These are phyloP conservation scores for Philotrypesis tridentata DNA, from an alignment of 1,140 invertebrate species.

Conservation along the genomic window DNA sequence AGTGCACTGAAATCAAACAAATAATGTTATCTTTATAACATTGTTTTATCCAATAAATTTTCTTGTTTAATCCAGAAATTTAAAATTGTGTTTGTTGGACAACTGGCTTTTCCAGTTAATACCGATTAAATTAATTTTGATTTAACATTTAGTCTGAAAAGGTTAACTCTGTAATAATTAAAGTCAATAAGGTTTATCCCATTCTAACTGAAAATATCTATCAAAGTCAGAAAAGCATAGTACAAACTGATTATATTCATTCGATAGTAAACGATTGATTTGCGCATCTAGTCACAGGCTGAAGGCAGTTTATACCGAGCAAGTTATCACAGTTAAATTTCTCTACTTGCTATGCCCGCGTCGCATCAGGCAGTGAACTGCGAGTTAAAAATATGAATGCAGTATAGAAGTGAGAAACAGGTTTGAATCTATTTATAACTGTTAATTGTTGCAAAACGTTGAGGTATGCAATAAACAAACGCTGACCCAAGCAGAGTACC, in stretches of 20 bases:
- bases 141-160: no score
- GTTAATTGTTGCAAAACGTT: not conserved
- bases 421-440: not conserved
- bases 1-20: slow-evolving; percentile 60
- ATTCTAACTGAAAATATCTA: no score
- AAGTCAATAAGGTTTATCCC: no score
- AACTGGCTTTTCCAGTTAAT: not conserved
- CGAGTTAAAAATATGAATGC: not conserved
- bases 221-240: no score
- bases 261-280: not conserved
- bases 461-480: not conserved
- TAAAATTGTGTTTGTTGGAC: not conserved
- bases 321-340: not conserved
- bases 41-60: no score
- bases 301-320: not conserved
- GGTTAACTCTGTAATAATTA: no score
- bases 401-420: not conserved
- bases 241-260: no score
- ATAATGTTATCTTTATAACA: not conserved
- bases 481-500: not conserved
- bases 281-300: no score
- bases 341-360: not conserved
- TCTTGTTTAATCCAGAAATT: not conserved
- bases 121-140: not conserved
- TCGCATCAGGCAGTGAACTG: not conserved